phyloP scores from a whole-genome alignment of 1,140 invertebrate species.

The Drosophila arawakana region DNA sequence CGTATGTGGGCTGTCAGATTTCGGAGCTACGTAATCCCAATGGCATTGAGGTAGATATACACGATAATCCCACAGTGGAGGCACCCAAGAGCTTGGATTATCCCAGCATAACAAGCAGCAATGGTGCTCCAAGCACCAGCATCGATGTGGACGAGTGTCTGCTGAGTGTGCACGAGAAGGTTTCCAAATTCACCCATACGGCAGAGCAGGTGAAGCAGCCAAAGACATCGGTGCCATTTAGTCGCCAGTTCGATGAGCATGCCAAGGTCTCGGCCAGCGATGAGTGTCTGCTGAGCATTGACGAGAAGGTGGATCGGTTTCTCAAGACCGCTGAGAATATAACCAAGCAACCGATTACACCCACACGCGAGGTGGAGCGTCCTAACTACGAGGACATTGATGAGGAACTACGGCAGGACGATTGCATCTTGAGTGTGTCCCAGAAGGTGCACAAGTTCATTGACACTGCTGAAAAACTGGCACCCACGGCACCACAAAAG shows the following conservation, averaged over 20 bases:
- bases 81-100: constrained; percentile 73
- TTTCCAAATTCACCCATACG: constrained; percentile 86
- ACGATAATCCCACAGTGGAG: constrained; percentile 74
- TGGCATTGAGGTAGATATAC: constrained; percentile 62
- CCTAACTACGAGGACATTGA: constrained; percentile 86
- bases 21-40: constrained; percentile 71
- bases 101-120: constrained; percentile 21
- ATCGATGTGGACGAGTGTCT: constrained; percentile 84
- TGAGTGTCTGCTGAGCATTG: constrained; percentile 88
- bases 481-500: constrained; percentile 71
- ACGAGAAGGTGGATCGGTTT: constrained; percentile 88
- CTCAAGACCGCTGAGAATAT: constrained; percentile 87
- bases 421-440: constrained; percentile 86
- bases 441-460: constrained; percentile 88
- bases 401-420: constrained; percentile 86
- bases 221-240: constrained; percentile 71
- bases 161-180: constrained; percentile 87
- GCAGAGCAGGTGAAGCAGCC: constrained; percentile 82
- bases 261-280: constrained; percentile 86
- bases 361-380: constrained; percentile 85
- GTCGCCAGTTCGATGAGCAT: constrained; percentile 63
- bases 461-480: constrained; percentile 86
- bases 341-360: constrained; percentile 81
- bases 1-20: constrained; percentile 79
- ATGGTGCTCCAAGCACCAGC: not conserved